These are phyloP conservation scores for Salmo trutta DNA, from an alignment of 2,797 vertebrate species.

Conservation along the genomic window DNA sequence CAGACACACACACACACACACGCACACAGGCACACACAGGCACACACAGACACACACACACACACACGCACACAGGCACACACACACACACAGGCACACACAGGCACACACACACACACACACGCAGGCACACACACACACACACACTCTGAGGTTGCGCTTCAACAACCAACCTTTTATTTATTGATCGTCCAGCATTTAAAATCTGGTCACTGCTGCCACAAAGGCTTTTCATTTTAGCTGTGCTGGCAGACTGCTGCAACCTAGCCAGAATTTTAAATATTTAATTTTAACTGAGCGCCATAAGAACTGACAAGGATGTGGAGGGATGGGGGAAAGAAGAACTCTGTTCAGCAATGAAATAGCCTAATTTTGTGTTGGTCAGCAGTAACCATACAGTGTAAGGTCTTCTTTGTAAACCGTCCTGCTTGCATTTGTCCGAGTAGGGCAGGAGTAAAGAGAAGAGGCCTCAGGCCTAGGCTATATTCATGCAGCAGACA, in stretches of 20 bases:
- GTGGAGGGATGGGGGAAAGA: conserved; percentile 22
- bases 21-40: too few relatives aligned
- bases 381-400: conserved; percentile 30
- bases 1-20: too few relatives aligned
- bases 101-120: too few relatives aligned
- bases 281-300: conserved; percentile 85
- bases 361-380: conserved; percentile 25
- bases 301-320: conserved; percentile 76
- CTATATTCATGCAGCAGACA: neutral
- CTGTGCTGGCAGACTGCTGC: conserved; percentile 79
- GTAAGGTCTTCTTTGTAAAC: neutral
- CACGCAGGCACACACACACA: conserved; percentile 22
- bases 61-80: too few relatives aligned
- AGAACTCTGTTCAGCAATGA: conserved; percentile 46
- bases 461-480: neutral
- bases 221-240: conserved; percentile 89
- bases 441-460: neutral
- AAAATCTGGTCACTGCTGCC: conserved; percentile 92
- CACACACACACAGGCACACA: too few relatives aligned
- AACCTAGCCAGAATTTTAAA: conserved; percentile 82
- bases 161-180: conserved; percentile 70
- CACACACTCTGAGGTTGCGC: conserved; percentile 72
- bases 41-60: too few relatives aligned
- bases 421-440: neutral
- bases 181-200: conserved; percentile 95